phyloP scores from a whole-genome alignment of 2,797 vertebrate genomes.

The Miichthys miiuy region DNA sequence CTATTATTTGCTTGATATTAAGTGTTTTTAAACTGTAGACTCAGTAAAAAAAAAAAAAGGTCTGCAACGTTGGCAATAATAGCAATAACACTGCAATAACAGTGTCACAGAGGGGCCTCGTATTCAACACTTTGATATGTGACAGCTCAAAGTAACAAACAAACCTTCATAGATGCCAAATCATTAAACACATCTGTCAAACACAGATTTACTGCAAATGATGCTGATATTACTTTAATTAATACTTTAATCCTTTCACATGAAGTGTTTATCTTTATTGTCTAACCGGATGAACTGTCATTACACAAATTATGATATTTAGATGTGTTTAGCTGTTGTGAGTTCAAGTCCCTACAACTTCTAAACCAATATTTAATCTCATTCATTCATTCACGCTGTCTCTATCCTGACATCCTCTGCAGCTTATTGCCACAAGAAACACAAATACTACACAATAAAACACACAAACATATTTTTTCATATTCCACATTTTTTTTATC shows the following conservation, averaged over 20 bases:
- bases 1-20: background rate
- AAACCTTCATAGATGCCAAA: background rate
- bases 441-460: background rate
- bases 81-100: background rate
- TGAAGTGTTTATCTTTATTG: background rate
- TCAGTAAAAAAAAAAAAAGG: background rate
- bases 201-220: no score
- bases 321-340: background rate
- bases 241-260: background rate
- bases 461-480: background rate
- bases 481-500: background rate
- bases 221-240: background rate
- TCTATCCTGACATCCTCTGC: background rate
- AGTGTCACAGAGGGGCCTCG: background rate
- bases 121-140: background rate
- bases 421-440: background rate
- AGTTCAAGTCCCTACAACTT: background rate
- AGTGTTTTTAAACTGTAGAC: background rate
- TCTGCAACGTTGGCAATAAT: no score
- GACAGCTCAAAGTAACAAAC: slow-evolving; percentile 3
- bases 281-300: background rate
- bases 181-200: background rate
- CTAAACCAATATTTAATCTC: background rate
- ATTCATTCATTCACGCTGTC: background rate
- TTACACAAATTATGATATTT: background rate